Percentiles rank a stretch among this genome's conserved stretches.
Evolutionary conservation across 2,797 vertebrate species (phyloP).

Genomic region (Epinephelus coioides): DNA sequence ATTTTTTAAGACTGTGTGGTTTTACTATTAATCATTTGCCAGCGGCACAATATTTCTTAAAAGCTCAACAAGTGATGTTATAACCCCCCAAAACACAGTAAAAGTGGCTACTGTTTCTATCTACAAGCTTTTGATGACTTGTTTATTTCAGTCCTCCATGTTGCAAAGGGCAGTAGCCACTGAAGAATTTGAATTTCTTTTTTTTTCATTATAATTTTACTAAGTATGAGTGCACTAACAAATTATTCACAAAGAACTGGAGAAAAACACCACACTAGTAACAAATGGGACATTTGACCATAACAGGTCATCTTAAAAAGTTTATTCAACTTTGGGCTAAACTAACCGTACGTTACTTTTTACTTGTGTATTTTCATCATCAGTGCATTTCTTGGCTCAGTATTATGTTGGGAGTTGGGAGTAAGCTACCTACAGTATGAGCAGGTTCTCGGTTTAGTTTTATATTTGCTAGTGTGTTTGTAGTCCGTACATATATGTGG

Average conservation of each 20-base stretch:
- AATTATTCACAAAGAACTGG: not conserved
- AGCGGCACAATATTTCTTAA: constrained; percentile 40
- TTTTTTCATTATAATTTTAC: not conserved
- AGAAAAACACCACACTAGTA: not conserved
- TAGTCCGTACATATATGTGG: not conserved
- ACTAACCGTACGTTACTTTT: not conserved
- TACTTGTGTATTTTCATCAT: not conserved
- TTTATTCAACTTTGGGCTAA: not conserved
- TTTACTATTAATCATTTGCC: constrained; percentile 59
- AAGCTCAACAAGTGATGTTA: constrained; percentile 42
- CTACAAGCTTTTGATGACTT: not conserved
- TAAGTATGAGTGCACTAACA: not conserved
- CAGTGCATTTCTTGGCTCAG: not conserved
- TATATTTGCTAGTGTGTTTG: not conserved
- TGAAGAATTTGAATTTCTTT: not conserved
- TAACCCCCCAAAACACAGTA: not conserved
- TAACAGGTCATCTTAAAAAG: not conserved
- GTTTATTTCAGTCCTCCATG: not conserved
- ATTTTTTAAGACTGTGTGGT: constrained; percentile 50
- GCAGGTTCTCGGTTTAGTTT: not conserved
- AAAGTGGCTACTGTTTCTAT: constrained; percentile 9
- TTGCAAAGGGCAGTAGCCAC: not conserved
- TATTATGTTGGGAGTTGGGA: not conserved
- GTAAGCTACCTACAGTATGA: not conserved
- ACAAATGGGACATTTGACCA: not conserved